A percentile compares a stretch with the other conserved stretches of the same genome.
These are phyloP conservation scores for Epicauta chinensis DNA, from an alignment of 1,140 invertebrate species.

Conservation along the genomic window DNA sequence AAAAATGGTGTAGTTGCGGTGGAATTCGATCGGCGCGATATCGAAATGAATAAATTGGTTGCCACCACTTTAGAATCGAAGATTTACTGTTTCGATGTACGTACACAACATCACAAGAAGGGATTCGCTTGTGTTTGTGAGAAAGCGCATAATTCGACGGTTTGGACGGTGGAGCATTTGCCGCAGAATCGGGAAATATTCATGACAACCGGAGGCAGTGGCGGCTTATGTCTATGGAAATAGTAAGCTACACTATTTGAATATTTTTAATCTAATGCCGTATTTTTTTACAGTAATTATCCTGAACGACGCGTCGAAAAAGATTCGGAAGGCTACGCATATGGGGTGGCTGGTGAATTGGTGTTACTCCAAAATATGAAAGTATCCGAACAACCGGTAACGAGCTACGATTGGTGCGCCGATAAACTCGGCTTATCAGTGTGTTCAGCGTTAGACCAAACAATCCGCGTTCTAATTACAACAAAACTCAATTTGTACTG, in stretches of 20 bases:
- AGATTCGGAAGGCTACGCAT: conserved; percentile 60
- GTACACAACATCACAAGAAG: conserved; percentile 80
- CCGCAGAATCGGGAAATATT: conserved; percentile 95
- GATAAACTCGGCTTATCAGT: conserved; percentile 85
- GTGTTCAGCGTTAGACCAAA: conserved; percentile 89
- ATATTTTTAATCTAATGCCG: not conserved
- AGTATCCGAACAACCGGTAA: conserved; percentile 83
- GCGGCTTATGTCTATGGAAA: conserved; percentile 86
- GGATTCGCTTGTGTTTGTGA: conserved; percentile 76
- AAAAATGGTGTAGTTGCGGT: conserved; percentile 88
- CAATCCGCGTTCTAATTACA: conserved; percentile 77
- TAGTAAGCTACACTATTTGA: conserved; percentile 65
- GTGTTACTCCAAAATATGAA: conserved; percentile 71
- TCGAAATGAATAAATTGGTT: conserved; percentile 91
- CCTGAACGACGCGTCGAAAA: conserved; percentile 65
- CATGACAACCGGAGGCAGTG: conserved; percentile 81
- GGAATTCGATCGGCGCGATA: conserved; percentile 92
- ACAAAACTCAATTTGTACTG: conserved; percentile 73
- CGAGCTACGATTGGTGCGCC: conserved; percentile 83
- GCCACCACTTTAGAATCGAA: conserved; percentile 91
- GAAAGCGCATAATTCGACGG: conserved; percentile 66
- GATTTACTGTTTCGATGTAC: conserved; percentile 83
- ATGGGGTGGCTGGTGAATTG: conserved; percentile 71
- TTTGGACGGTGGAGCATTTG: conserved; percentile 82
- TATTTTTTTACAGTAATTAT: conserved; percentile 65